Percentiles rank a stretch among this genome's conserved stretches.
Conservation (phyloP, 1,140 invertebrate species). For the Pararge aegeria region DNA sequence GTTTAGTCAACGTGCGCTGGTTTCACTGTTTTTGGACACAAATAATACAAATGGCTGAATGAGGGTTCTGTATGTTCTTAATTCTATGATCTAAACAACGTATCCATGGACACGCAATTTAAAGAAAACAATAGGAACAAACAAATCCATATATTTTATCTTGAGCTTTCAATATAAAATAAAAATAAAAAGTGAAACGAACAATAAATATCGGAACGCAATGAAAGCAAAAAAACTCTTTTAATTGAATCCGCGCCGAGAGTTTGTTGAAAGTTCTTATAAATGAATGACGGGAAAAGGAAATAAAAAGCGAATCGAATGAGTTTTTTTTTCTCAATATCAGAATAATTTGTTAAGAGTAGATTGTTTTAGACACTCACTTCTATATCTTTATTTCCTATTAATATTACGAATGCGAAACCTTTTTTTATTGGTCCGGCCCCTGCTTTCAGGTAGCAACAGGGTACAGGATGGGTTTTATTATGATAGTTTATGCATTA, state of each 20-base stretch:
- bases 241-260: slow-evolving; percentile 36
- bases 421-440: too few relatives aligned
- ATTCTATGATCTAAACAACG: too few relatives aligned
- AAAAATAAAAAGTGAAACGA: slow-evolving; percentile 10
- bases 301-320: slow-evolving; percentile 26
- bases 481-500: too few relatives aligned
- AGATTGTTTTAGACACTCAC: slow-evolving; percentile 26
- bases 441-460: not conserved
- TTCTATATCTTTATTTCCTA: slow-evolving; percentile 9
- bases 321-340: slow-evolving; percentile 37
- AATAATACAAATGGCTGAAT: too few relatives aligned
- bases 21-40: too few relatives aligned
- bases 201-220: slow-evolving; percentile 27
- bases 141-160: slow-evolving; percentile 1
- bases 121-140: not conserved
- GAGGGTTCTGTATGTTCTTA: too few relatives aligned
- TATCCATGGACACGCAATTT: not conserved
- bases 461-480: too few relatives aligned
- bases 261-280: slow-evolving; percentile 26
- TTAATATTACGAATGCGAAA: too few relatives aligned
- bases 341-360: slow-evolving; percentile 33
- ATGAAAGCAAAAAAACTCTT: slow-evolving; percentile 32
- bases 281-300: slow-evolving; percentile 25
- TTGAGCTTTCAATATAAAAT: not conserved
- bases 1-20: too few relatives aligned